Conservation (phyloP, 2,113 vertebrate genomes). For the Holacanthus passer region DNA sequence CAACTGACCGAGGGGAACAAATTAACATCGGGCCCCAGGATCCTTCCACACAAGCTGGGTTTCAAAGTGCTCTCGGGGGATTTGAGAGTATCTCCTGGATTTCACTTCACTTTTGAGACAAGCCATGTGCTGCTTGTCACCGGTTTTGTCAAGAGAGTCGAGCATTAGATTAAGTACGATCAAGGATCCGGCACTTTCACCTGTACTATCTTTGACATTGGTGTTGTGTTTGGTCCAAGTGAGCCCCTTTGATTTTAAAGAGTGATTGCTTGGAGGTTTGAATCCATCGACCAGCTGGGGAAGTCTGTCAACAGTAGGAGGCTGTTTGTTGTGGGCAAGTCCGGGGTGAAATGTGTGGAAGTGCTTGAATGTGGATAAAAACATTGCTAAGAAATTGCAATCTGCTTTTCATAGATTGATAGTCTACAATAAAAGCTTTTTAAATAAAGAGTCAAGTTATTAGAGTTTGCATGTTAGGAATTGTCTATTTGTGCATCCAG, state of each 20-base stretch:
- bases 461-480: background rate
- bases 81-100: conserved; percentile 21
- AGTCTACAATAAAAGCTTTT: background rate
- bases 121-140: conserved; percentile 11
- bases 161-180: conserved; percentile 5
- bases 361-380: background rate
- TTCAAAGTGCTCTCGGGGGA: background rate
- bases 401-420: background rate
- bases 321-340: background rate
- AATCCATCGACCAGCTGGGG: background rate
- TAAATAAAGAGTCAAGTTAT: too few species aligned
- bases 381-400: background rate
- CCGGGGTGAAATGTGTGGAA: background rate
- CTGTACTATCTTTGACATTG: background rate
- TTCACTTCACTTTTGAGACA: conserved; percentile 16
- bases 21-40: conserved; percentile 11
- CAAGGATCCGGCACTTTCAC: conserved; percentile 3
- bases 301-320: background rate
- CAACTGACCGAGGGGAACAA: conserved; percentile 35
- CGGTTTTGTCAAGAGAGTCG: conserved; percentile 11
- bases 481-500: background rate
- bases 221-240: conserved; percentile 25
- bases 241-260: conserved; percentile 1
- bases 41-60: background rate
- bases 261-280: conserved; percentile 5